Base-by-base conservation (phyloP, 2,888 invertebrate species). In the Mimas tiliae region DNA sequence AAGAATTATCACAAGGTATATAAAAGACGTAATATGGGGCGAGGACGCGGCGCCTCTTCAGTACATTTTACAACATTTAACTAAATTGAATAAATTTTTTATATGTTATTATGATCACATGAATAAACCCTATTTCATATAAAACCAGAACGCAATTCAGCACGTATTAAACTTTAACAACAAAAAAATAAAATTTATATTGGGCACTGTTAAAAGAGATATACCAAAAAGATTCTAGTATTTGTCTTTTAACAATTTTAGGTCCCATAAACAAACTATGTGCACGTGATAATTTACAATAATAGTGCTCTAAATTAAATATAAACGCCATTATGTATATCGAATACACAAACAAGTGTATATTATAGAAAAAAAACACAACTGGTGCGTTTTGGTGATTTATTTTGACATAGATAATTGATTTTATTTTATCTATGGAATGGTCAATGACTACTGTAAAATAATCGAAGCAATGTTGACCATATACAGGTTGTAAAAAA, bases 321-420 rank as follows among this genome's bases (percentile, higher is more conserved):
- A 63, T 50, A 62, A 66, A 27, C 50, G 45, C 21, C 33, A 63
- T 71, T 79, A 81, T 73, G 72, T 79, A 79, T 84, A 84, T 75
- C 71, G 75, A 68, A 83, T 90, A 89, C 82, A 90, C 90, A 91
- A 91, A 91, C 78, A 58, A 81, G 86, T 90, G 91, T 91, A 91
- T 77, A 89, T 76, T 80, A 80, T 81, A 81, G 86, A 86, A 82
- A 79, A 86, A 82, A 79, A 38, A 42, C 58, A 58, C 38, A 19
- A 58, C 38, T 58, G 70, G 68, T 71, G 67, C 66, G 68, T 48
- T 67, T 68, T 21, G 55, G 68, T 69, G 68, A 72, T 72, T 68
- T 67, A 69, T 67, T 50, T 66, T 33, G 33, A 19, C 38, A 48
- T 53, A 19, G 33, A 50, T 9, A 19, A 1, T 50, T 19, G 4